Evolutionary conservation across 2,797 vertebrate genomes (phyloP).

Genomic region (Sciurus vulgaris): DNA sequence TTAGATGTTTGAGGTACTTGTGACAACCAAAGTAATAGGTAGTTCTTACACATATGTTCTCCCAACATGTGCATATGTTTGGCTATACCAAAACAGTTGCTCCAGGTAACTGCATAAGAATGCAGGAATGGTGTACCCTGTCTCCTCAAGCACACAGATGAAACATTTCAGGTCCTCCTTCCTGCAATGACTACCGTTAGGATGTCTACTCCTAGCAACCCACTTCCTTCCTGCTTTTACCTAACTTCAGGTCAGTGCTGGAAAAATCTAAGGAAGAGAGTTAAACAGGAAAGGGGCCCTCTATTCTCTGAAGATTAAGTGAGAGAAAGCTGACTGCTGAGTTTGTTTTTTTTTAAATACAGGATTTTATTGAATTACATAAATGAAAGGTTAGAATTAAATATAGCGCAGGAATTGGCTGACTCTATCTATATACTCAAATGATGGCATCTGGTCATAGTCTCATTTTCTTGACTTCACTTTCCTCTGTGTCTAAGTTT

Average conservation of each 20-base stretch:
- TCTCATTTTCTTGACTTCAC: not conserved
- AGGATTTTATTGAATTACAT: not conserved
- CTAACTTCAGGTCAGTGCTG: not conserved
- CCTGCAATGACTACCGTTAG: not conserved
- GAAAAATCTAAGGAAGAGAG: not conserved
- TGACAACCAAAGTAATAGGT: not conserved
- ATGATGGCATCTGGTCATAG: not conserved
- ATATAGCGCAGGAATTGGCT: not conserved
- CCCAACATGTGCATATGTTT: not conserved
- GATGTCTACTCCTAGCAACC: not conserved
- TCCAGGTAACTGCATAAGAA: not conserved
- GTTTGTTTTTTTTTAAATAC: not conserved
- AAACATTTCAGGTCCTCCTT: not conserved
- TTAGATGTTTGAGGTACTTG: not conserved
- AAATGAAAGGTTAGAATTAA: constrained; percentile 24
- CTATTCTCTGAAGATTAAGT: not conserved
- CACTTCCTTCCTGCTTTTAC: not conserved
- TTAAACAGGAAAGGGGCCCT: not conserved
- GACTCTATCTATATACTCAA: not conserved
- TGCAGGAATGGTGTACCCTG: not conserved
- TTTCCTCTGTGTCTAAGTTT: not conserved
- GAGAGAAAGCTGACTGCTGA: not conserved
- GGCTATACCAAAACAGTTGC: not conserved
- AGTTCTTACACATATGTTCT: not conserved
- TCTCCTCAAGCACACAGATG: not conserved